These are phyloP conservation scores for Liposcelis brunnea DNA, from an alignment of 2,888 invertebrate species.

Conservation along the genomic window DNA sequence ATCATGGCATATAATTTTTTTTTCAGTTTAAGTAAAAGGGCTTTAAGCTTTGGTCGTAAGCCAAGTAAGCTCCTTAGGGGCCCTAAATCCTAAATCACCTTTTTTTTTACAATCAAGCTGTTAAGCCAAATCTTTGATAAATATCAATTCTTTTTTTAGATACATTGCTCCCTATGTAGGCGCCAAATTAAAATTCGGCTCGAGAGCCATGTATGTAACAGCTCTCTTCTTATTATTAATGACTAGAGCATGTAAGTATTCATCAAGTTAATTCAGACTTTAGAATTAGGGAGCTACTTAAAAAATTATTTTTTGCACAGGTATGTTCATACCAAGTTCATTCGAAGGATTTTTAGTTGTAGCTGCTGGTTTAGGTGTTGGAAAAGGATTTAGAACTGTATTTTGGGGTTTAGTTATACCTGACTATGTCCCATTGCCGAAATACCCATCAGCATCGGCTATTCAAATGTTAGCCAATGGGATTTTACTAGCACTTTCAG, in stretches of 20 bases:
- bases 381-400: constrained; percentile 50
- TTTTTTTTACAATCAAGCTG: no score
- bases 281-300: no score
- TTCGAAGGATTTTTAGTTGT: constrained; percentile 21
- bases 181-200: constrained; percentile 40
- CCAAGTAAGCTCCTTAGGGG: no score
- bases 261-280: no score
- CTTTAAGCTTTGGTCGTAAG: no score
- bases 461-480: constrained; percentile 55
- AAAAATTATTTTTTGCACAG: no score
- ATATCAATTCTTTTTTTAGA: no score
- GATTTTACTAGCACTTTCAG: constrained; percentile 16
- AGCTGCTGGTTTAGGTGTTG: constrained; percentile 40
- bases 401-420: constrained; percentile 52
- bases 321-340: no score
- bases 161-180: constrained; percentile 47
- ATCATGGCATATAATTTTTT: no score
- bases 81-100: no score
- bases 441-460: constrained; percentile 46
- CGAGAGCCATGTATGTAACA: constrained; percentile 44
- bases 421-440: constrained; percentile 45
- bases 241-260: constrained; percentile 42
- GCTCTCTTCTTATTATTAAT: constrained; percentile 40
- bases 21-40: no score
- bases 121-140: no score